Conservation (phyloP, 1,140 invertebrate genomes). For the Neodiprion pinetum region DNA sequence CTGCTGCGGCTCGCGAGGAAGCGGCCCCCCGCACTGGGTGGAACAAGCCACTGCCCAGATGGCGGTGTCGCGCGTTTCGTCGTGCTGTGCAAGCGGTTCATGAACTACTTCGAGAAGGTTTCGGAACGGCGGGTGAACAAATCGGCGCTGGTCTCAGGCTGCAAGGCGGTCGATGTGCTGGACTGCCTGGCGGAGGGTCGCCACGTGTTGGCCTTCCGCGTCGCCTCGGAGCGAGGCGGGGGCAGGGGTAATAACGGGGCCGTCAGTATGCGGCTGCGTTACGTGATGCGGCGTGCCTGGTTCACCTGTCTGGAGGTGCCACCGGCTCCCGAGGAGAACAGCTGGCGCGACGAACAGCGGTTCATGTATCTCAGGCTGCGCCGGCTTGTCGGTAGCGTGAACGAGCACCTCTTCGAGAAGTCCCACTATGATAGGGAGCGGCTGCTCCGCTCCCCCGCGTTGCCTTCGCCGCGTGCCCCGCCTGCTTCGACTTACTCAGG, state of each 20-base stretch:
- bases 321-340: conserved; percentile 38
- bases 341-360: conserved; percentile 53
- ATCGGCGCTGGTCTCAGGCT: conserved; percentile 52
- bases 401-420: conserved; percentile 47
- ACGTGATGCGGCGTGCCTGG: conserved; percentile 54
- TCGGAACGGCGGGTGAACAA: conserved; percentile 55
- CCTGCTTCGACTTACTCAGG: conserved; percentile 52
- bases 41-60: conserved; percentile 19
- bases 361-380: conserved; percentile 57
- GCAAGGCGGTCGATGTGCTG: conserved; percentile 53
- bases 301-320: conserved; percentile 51
- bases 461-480: conserved; percentile 32
- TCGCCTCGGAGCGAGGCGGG: conserved; percentile 29
- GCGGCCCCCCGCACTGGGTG: conserved; percentile 22
- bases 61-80: conserved; percentile 29
- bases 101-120: conserved; percentile 58
- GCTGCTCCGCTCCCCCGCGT: conserved; percentile 24
- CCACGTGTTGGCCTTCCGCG: conserved; percentile 40
- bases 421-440: conserved; percentile 45
- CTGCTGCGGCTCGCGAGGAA: conserved; percentile 34
- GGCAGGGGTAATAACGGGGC: conserved; percentile 14
- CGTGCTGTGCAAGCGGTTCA: conserved; percentile 49
- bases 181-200: conserved; percentile 54
- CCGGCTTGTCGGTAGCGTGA: conserved; percentile 50
- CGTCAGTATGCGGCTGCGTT: conserved; percentile 51